A percentile compares a stretch with the other conserved stretches of the same genome.
These are phyloP conservation scores for Drosophila parthenogenetica DNA, from an alignment of 2,888 invertebrate species.

Conservation along the genomic window DNA sequence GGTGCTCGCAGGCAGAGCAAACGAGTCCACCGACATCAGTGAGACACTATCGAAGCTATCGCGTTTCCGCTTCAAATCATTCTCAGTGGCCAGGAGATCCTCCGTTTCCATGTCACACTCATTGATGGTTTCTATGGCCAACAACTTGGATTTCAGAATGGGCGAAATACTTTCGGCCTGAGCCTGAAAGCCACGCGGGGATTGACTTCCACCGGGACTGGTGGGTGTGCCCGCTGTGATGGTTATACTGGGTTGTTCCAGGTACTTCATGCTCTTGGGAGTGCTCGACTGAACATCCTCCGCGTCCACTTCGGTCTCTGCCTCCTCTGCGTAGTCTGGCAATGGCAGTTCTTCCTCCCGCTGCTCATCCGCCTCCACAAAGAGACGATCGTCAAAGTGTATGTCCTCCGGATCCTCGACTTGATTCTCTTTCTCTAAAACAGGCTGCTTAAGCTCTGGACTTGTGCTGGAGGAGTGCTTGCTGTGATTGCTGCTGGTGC, in stretches of 20 bases:
- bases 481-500: slow-evolving; percentile 23
- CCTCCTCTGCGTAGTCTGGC: slow-evolving; percentile 58
- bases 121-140: slow-evolving; percentile 60
- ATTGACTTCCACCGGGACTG: slow-evolving; percentile 23
- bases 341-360: slow-evolving; percentile 55
- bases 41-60: slow-evolving; percentile 84
- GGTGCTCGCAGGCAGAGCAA: slow-evolving; percentile 80
- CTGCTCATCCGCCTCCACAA: slow-evolving; percentile 65
- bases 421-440: slow-evolving; percentile 49
- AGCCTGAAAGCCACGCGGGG: slow-evolving; percentile 66
- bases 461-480: slow-evolving; percentile 20
- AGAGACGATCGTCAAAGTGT: slow-evolving; percentile 79
- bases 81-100: slow-evolving; percentile 60
- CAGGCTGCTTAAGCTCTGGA: slow-evolving; percentile 9
- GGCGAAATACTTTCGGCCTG: slow-evolving; percentile 81
- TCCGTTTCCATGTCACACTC: slow-evolving; percentile 70
- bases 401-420: slow-evolving; percentile 58
- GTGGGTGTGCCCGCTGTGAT: slow-evolving; percentile 45
- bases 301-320: slow-evolving; percentile 48
- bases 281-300: slow-evolving; percentile 65
- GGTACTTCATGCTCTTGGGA: slow-evolving; percentile 50
- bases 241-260: slow-evolving; percentile 18
- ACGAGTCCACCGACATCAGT: slow-evolving; percentile 83
- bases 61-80: slow-evolving; percentile 83
- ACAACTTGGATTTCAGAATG: slow-evolving; percentile 67